Evolutionary conservation across 2,113 vertebrate genomes (phyloP).

Genomic region (Epinephelus cyanopodus): DNA sequence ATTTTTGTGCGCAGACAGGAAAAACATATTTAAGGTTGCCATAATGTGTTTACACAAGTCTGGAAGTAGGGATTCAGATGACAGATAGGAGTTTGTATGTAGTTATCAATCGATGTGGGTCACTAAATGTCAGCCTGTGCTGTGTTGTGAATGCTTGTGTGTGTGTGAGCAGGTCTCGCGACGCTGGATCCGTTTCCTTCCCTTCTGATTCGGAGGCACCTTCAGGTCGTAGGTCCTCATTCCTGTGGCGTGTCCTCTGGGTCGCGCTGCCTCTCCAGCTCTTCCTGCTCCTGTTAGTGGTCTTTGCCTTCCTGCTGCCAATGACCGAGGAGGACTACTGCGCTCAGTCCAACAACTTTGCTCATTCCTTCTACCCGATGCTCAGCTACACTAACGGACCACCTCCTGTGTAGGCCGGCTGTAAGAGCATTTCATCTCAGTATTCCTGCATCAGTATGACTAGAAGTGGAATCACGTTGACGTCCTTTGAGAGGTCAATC

Average conservation of each 20-base stretch:
- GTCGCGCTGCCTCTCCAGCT: constrained; percentile 93
- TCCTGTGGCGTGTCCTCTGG: constrained; percentile 90
- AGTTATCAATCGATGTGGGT: background rate
- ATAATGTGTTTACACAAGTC: constrained; percentile 1
- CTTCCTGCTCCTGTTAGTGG: constrained; percentile 89
- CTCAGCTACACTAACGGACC: constrained; percentile 97
- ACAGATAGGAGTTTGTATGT: background rate
- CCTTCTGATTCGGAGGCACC: constrained; percentile 88
- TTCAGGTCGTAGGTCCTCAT: constrained; percentile 58
- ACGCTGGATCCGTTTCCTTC: constrained; percentile 96
- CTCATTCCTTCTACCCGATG: constrained; percentile 94
- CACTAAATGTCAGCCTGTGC: constrained; percentile 41
- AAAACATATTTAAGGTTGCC: background rate
- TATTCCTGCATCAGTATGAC: constrained; percentile 21
- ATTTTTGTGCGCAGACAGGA: constrained; percentile 21
- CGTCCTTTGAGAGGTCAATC: constrained; percentile 8
- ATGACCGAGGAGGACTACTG: constrained; percentile 93
- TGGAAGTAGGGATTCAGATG: background rate
- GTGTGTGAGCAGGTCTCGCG: constrained; percentile 88
- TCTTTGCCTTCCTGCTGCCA: constrained; percentile 91
- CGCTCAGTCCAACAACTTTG: constrained; percentile 92
- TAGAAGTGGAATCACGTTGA: constrained; percentile 15
- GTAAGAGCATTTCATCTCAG: background rate
- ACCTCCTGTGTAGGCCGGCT: constrained; percentile 87
- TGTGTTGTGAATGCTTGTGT: constrained; percentile 61